Evolutionary conservation across 1,140 invertebrate genomes (phyloP).

Genomic region (Branchinecta lindahli): DNA sequence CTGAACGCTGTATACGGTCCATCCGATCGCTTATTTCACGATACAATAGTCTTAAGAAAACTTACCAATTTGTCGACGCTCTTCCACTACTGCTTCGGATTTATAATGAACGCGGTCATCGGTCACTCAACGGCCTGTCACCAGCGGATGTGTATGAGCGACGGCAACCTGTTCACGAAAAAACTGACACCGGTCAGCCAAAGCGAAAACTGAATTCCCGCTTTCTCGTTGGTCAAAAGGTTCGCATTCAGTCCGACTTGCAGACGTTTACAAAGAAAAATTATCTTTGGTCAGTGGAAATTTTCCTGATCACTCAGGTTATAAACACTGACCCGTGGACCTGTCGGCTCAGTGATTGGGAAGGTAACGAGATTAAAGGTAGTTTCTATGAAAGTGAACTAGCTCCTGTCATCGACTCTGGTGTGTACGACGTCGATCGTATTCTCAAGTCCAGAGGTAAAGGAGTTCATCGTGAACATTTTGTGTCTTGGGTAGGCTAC

Average conservation of each 20-base stretch:
- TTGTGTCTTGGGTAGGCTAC: neutral
- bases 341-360: neutral
- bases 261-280: neutral
- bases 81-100: neutral
- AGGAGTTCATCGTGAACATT: neutral
- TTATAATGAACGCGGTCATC: neutral
- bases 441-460: neutral
- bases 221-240: neutral
- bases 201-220: neutral
- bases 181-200: neutral
- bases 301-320: neutral
- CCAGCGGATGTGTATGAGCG: neutral
- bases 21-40: neutral
- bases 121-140: neutral
- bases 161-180: neutral
- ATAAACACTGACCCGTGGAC: neutral
- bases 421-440: neutral
- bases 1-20: neutral
- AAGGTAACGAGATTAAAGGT: neutral
- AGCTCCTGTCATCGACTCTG: neutral
- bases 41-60: neutral
- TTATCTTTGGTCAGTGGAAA: neutral
- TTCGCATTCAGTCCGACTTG: neutral
- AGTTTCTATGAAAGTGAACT: constrained; percentile 1
- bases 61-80: neutral